Evolutionary conservation across 2,113 vertebrate species (phyloP).

Genomic region (Neotoma lepida): DNA sequence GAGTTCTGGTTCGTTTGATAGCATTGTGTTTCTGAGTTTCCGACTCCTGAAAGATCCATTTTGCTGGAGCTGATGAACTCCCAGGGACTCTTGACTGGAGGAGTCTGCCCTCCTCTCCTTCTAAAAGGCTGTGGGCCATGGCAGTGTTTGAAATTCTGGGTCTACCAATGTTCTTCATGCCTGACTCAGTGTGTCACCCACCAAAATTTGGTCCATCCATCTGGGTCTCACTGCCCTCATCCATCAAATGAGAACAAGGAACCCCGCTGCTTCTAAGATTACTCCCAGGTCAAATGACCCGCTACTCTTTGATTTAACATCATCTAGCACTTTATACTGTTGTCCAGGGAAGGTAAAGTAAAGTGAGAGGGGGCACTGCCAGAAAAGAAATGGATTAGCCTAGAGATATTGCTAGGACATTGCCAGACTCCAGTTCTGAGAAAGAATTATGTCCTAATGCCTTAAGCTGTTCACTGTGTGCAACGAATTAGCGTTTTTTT

Average conservation of each 20-base stretch:
- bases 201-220: not conserved
- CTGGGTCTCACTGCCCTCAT: not conserved
- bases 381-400: not conserved
- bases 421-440: not conserved
- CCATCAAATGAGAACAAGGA: not conserved
- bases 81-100: not conserved
- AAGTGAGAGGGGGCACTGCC: not conserved
- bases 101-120: not conserved
- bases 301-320: not conserved
- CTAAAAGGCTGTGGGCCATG: not conserved
- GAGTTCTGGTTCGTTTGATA: not conserved
- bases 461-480: not conserved
- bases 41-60: not conserved
- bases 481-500: constrained; percentile 9
- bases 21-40: not conserved
- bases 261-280: not conserved
- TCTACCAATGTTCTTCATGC: not conserved
- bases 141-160: not conserved
- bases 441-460: not conserved
- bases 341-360: not conserved
- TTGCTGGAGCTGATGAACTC: not conserved
- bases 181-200: not conserved
- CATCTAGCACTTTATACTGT: not conserved
- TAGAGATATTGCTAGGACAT: constrained; percentile 28
- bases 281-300: not conserved